These are phyloP conservation scores for Propithecus deckenii DNA, from an alignment of 2,797 vertebrate genomes.

Conservation along the genomic window DNA sequence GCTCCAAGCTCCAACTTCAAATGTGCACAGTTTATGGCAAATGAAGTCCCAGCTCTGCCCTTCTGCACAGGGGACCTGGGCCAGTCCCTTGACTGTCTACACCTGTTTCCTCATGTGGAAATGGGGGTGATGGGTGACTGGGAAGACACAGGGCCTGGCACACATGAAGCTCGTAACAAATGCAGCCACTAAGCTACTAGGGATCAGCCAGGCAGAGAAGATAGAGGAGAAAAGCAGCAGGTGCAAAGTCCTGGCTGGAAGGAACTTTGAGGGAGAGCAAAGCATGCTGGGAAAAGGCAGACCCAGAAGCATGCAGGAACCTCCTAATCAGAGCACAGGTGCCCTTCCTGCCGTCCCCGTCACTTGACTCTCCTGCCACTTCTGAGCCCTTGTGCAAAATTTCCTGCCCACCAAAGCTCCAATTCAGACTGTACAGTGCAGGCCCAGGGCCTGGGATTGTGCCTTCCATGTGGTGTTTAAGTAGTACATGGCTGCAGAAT, in stretches of 20 bases:
- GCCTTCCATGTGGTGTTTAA: neutral
- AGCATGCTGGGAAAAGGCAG: neutral
- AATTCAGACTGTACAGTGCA: neutral
- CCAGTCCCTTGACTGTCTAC: too few relatives aligned
- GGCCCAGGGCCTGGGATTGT: neutral
- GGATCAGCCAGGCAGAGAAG: neutral
- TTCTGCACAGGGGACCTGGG: too few relatives aligned
- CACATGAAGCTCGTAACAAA: neutral
- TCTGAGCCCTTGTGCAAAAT: neutral
- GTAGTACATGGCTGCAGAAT: neutral
- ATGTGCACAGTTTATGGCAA: neutral
- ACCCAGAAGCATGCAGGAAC: neutral
- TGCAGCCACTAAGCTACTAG: neutral
- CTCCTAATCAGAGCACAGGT: neutral
- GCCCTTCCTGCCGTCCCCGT: neutral
- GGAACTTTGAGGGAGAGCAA: neutral
- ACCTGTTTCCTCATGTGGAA: neutral
- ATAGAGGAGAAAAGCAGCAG: neutral
- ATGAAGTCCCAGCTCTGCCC: neutral
- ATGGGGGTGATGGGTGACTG: too few relatives aligned
- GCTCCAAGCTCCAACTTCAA: neutral
- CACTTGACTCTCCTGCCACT: neutral
- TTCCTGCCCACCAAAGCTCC: neutral
- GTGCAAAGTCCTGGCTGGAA: neutral
- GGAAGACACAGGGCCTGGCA: neutral